A percentile compares a stretch with the other conserved stretches of the same genome.
Evolutionary conservation across 2,113 vertebrate genomes (phyloP).

Genomic region (Brachyhypopomus gauderio): DNA sequence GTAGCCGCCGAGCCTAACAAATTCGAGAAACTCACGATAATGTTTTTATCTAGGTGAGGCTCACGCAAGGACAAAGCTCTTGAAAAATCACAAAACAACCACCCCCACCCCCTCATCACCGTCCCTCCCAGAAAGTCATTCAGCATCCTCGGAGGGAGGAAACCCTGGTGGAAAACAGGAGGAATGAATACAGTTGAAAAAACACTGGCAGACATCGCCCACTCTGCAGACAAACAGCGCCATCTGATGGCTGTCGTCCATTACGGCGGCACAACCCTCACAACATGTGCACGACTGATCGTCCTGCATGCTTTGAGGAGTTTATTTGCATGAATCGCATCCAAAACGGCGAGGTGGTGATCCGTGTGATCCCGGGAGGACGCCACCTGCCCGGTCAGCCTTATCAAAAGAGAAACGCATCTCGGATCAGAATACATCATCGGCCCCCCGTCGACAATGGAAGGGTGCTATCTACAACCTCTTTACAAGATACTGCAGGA

Average conservation of each 20-base stretch:
- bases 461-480: slow-evolving; percentile 66
- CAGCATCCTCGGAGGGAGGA: background rate
- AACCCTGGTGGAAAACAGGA: background rate
- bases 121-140: background rate
- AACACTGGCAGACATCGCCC: background rate
- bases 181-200: background rate
- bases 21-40: background rate
- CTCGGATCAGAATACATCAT: background rate
- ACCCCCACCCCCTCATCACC: too few species aligned
- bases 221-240: slow-evolving; percentile 26
- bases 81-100: background rate
- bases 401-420: background rate
- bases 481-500: slow-evolving; percentile 64
- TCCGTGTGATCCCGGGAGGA: background rate
- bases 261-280: background rate
- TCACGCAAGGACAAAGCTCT: too few species aligned
- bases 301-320: slow-evolving; percentile 9
- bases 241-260: slow-evolving; percentile 19
- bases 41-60: too few species aligned
- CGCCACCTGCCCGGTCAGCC: background rate
- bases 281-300: background rate
- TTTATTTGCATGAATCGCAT: background rate
- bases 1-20: background rate
- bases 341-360: background rate
- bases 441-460: background rate